Base-by-base conservation (phyloP, 2,888 invertebrate genomes). In the Drymonia ruficornis region DNA sequence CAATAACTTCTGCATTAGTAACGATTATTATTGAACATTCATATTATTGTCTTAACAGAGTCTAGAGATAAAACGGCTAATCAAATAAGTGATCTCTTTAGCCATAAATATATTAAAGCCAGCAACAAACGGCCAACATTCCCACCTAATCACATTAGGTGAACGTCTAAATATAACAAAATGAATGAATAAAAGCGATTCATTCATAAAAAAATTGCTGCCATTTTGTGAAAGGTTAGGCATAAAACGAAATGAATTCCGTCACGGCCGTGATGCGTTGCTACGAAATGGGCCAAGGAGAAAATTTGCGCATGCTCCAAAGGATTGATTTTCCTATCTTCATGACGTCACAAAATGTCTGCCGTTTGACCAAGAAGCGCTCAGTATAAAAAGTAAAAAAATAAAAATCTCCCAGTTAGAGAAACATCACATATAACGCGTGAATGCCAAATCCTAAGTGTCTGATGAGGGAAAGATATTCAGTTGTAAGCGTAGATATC, bases 281-380 rank as follows among this genome's bases (percentile, higher is more conserved):
- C 62, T 55, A 59, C 65, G 64, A 86, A 76, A 80, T 88, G 83
- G 88, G 89, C 85, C 89, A 89, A 88, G 88, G 89, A 76, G 79
- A 85, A 80, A 74, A 55, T 75, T 69, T 77, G 84, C 87, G 91
- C 91, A 84, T 84, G 91, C 86, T 67, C 76, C 56, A 78, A 81
- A 79, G 65, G 67, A 92, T 92, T 82, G 92, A 92, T 91, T 87
- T 88, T 78, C 72, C 66, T 56, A 9, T 64, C 57, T 64, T 53
- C 52, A 76, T 89, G 89, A 92, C 91, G 92, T 91, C 91, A 91
- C 89, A 89, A 89, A 67, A 91, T 91, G 91, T 84, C 87, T 70
- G 78, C 80, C 80, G 72, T 69, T 76, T 74, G 72, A 72, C 59
- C 65, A 67, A 70, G 76, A 54, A 72, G 67, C 78, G 78, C 81